Base-by-base conservation (phyloP, 92 coral and sea anemone genomes). In the Palythoa caribaeorum region DNA sequence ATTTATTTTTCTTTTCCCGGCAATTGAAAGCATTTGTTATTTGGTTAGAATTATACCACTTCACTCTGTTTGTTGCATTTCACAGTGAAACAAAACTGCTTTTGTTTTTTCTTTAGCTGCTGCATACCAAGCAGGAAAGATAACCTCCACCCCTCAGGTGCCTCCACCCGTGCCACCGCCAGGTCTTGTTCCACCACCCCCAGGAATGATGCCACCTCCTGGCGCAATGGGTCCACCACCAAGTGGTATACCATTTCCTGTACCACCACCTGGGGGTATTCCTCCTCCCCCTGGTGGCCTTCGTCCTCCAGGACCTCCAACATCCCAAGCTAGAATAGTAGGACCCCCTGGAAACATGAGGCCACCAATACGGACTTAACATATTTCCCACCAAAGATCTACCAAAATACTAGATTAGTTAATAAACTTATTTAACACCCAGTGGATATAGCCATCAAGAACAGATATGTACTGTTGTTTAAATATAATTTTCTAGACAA, bases 201-300 rank as follows among this genome's bases (percentile, higher is more conserved):
- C 94, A 16, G 98, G 98, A 50, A 94, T 96, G 98, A 92, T 95
- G 92, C 94, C 94, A 40, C 98, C 98, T 15, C 94, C 96, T 21
- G 98, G 98, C 39, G 98, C 92, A 60, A 92, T 85, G 62, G 74
- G 90, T 71, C 98, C 98, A 77, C 98, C 98, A 73, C 98, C 98
- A 74, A 94, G 95, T 69, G 98, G 93, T 6, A 44, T 94, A 35
- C 98, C 98, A 39, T 96, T 94, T 87, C 98, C 91, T 40, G 89
- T 94, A 76, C 96, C 98, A 19, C 98, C 98, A 2, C 98, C 96
- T 71, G 98, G 96, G 48, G 93, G 95, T 21, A 86, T 93, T 40
- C 94, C 94, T 74, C 98, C 98, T 6, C 98, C 98, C 51, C 98
- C 98, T 62, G 95, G 91, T 62, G 94, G 94, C 38, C 79, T 94